Base-by-base conservation (phyloP, 2,797 vertebrate species). In the Triplophysa bombifrons region DNA sequence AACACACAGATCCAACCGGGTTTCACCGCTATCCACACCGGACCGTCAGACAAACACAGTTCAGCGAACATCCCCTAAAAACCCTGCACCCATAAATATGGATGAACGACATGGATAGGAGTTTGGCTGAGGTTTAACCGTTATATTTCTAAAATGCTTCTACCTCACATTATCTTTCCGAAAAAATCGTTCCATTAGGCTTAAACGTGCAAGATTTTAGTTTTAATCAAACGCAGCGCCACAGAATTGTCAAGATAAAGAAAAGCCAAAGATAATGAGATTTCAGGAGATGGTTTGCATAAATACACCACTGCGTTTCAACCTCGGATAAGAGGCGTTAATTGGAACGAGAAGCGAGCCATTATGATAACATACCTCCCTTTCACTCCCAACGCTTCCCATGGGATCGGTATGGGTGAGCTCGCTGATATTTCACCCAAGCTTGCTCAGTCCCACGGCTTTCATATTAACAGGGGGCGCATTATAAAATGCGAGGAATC, bases 291-390 rank as follows among this genome's bases (percentile, higher is more conserved):
- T 60, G 76, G 76, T 46, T 69, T 48, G 71, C 58, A 83, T 70
- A 75, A 79, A 80, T 56, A 75, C 75, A 51, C 69, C 51, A 53
- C 72, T 61, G 66, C 17, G 48, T 76, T 71, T 80, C 69, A 74
- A 76, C 72, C 77, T 72, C 19, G 10, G 46, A 70, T 76, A 70
- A 27, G 72, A 80, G 74, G 38, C 19, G 30, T 83, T 80, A 83
- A 83, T 80, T 83, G 77, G 67, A 83, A 83, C 60, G 73, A 71
- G 77, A 71, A 68, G 38, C 46, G 27, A 73, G n/a, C 67, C 73
- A 68, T 83, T 83, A 83, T 80, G 67, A 80, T 83, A 83, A 83
- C 72, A 83, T 51, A 71, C 76, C 53, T 65, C 55, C 77, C 48
- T 61, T 80, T 67, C 25, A 76, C 51, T 67, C 27, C 19, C 72